Conservation (phyloP, 1,140 invertebrate genomes). For the Microplitis mediator region DNA sequence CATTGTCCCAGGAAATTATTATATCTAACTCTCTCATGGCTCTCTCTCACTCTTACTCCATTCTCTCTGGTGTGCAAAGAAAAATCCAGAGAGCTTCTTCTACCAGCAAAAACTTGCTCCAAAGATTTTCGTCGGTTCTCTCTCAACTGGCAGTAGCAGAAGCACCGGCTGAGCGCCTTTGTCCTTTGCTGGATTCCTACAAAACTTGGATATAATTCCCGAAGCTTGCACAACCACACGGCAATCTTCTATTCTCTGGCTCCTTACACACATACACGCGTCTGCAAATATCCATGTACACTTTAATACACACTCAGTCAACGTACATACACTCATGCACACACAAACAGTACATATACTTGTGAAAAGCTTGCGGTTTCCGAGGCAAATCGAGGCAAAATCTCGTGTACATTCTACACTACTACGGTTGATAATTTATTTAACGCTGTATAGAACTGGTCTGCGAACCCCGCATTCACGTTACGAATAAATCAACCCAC, state of each 20-base stretch:
- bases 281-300: background rate
- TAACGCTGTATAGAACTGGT: background rate
- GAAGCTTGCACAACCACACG: background rate
- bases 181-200: background rate
- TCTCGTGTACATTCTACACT: background rate
- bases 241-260: background rate
- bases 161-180: background rate
- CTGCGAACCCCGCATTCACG: background rate
- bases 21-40: background rate
- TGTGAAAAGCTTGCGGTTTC: slow-evolving; percentile 1
- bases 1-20: slow-evolving; percentile 15
- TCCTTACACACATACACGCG: background rate
- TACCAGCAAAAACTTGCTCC: slow-evolving; percentile 1
- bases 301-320: too few relatives aligned
- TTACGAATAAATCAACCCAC: background rate
- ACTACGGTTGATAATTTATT: slow-evolving; percentile 1
- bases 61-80: background rate
- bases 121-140: background rate
- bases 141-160: too few relatives aligned
- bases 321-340: too few relatives aligned
- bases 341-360: background rate
- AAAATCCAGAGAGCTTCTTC: slow-evolving; percentile 1
- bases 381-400: background rate
- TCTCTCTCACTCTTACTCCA: too few relatives aligned
- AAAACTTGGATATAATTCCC: slow-evolving; percentile 2